Percentiles rank a stretch among this genome's conserved stretches.
Evolutionary conservation across 2,113 vertebrate species (phyloP).

Genomic region (Craseonycteris thonglongyai): DNA sequence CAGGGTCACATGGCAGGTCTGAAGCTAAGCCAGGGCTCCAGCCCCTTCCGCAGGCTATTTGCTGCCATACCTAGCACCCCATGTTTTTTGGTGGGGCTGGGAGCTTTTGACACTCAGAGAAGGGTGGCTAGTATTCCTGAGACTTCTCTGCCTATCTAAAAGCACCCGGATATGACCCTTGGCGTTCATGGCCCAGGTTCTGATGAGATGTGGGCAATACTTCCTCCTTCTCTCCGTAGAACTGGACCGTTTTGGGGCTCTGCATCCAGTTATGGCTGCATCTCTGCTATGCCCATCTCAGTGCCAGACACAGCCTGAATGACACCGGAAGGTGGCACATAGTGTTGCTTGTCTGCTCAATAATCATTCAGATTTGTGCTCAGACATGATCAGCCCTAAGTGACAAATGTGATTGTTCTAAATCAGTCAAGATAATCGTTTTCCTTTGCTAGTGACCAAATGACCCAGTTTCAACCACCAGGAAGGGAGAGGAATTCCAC

Average conservation of each 20-base stretch:
- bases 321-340: neutral
- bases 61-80: neutral
- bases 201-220: neutral
- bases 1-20: neutral
- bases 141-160: neutral
- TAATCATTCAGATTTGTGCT: neutral
- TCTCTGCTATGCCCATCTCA: neutral
- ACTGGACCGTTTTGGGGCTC: accelerated
- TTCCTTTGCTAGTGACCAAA: neutral
- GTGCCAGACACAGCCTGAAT: neutral
- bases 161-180: neutral
- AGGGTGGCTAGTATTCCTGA: neutral
- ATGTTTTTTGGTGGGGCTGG: neutral
- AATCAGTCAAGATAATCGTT: neutral
- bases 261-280: neutral
- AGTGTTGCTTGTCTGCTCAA: neutral
- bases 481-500: neutral
- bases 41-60: neutral
- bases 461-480: neutral
- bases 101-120: neutral
- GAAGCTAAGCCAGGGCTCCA: neutral
- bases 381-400: neutral
- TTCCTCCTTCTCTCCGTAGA: neutral
- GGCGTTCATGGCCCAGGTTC: neutral
- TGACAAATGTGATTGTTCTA: neutral